These are phyloP conservation scores for Idaea dimidiata DNA, from an alignment of 2,888 invertebrate genomes.

Conservation along the genomic window DNA sequence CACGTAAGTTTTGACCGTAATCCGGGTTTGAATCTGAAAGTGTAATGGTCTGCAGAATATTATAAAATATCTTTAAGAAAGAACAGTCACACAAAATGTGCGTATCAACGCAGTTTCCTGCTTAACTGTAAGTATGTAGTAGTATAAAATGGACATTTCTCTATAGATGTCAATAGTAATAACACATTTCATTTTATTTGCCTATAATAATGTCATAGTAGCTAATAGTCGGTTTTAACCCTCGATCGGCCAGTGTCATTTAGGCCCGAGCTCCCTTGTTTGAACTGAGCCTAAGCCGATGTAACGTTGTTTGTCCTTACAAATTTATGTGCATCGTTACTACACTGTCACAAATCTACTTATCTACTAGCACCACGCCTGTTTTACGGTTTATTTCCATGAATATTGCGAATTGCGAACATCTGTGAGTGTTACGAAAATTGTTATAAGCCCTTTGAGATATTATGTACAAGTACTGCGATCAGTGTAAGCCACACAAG, in stretches of 20 bases:
- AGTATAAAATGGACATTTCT: neutral
- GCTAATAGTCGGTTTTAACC: slow-evolving; percentile 62
- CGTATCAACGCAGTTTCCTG: no score
- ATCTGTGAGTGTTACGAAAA: slow-evolving; percentile 44
- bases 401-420: slow-evolving; percentile 43
- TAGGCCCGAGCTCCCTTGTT: slow-evolving; percentile 62
- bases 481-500: no score
- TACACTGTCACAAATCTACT: slow-evolving; percentile 77
- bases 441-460: slow-evolving; percentile 4
- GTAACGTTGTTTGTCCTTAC: slow-evolving; percentile 72
- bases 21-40: no score
- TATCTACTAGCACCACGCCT: slow-evolving; percentile 77
- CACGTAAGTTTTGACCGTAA: no score
- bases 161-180: neutral
- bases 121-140: no score
- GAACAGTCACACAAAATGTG: no score
- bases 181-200: slow-evolving; percentile 23
- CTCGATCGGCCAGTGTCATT: slow-evolving; percentile 59
- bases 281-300: slow-evolving; percentile 73
- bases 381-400: slow-evolving; percentile 29
- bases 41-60: no score
- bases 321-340: slow-evolving; percentile 74
- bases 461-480: no score
- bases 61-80: no score
- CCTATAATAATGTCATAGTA: slow-evolving; percentile 43